Percentiles rank a stretch among this genome's conserved stretches.
Conservation (phyloP, 1,140 invertebrate genomes). For the Bombus superbus region DNA sequence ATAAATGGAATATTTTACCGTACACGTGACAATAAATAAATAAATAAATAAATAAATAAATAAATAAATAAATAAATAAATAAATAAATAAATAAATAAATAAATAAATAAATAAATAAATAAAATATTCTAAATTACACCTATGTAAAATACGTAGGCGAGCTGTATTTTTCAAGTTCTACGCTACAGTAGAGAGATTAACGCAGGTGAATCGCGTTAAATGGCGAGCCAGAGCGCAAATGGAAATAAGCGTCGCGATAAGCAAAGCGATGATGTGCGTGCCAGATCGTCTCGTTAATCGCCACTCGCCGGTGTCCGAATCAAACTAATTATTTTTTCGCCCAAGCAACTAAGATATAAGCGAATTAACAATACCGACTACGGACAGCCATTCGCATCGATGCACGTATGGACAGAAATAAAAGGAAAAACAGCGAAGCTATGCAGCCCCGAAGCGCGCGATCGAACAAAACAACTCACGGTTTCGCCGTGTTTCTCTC, state of each 20-base stretch:
- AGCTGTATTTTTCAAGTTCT: too few species aligned
- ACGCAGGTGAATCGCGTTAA: too few species aligned
- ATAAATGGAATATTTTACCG: too few species aligned
- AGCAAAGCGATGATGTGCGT: conserved; percentile 27
- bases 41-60: too few species aligned
- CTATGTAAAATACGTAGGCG: too few species aligned
- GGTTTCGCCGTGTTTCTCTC: not conserved
- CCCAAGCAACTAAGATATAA: conserved; percentile 51
- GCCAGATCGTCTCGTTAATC: conserved; percentile 62
- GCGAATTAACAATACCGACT: conserved; percentile 58
- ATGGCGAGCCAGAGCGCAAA: too few species aligned
- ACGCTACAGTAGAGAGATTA: too few species aligned
- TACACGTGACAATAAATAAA: too few species aligned
- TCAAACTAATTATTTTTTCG: conserved; percentile 71
- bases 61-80: too few species aligned
- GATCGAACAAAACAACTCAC: conserved; percentile 12
- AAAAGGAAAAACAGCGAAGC: not conserved
- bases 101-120: too few species aligned
- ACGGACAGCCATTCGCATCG: conserved; percentile 44
- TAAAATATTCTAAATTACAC: too few species aligned
- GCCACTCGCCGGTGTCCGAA: conserved; percentile 59
- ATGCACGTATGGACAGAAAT: conserved; percentile 20
- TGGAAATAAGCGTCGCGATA: conserved; percentile 6
- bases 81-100: too few species aligned
- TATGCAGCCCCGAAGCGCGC: not conserved